Evolutionary conservation across 2,888 invertebrate genomes (phyloP), one percentile per base, ranked within the genome.

Genomic region (Baccha elongata): DNA sequence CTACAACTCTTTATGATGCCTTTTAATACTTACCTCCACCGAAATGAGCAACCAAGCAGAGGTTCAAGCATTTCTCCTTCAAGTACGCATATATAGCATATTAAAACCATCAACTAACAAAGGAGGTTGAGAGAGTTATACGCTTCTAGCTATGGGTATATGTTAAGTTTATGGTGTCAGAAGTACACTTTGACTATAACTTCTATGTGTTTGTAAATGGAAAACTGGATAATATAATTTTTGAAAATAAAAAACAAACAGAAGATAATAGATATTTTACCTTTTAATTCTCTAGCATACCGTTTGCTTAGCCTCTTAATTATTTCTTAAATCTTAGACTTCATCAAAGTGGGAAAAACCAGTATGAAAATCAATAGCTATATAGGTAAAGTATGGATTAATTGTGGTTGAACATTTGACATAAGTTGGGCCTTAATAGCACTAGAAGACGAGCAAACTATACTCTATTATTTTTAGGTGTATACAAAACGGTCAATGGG

Each of bases 161-260:
- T 3, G 1, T n/a, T n/a, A n/a, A 35, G 32, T 21, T 35, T 35
- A 55, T 52, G 40, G 60, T 46, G 69, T 69, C 60, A 69, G 75
- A 52, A 42, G 15, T 58, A 64, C 37, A 52, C 69, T 40, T 69
- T 40, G 13, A 44, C 29, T 35, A 52, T 29, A 65, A 67, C 78
- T 62, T 79, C 67, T 73, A 79, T n/a, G 73, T 67, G 67, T n/a
- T 67, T 67, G 67, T 73, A 67, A 73, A 73, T 73, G 67, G 60
- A 58, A 44, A 79, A 67, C 73, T 79, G 44, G 73, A 67, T 72
- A 73, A 60, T 73, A 67, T 73, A 73, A 78, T 78, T 78, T 78
- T 58, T 50, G 67, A 73, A 78, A 78, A 67, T 46, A 29, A 64
- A n/a, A 62, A 78, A 50, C 64, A 65, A 65, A 26, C 60, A 44